A percentile compares a stretch with the other conserved stretches of the same genome.
Conservation (phyloP, 1,140 invertebrate genomes). For the Ceratosolen fusciceps region DNA sequence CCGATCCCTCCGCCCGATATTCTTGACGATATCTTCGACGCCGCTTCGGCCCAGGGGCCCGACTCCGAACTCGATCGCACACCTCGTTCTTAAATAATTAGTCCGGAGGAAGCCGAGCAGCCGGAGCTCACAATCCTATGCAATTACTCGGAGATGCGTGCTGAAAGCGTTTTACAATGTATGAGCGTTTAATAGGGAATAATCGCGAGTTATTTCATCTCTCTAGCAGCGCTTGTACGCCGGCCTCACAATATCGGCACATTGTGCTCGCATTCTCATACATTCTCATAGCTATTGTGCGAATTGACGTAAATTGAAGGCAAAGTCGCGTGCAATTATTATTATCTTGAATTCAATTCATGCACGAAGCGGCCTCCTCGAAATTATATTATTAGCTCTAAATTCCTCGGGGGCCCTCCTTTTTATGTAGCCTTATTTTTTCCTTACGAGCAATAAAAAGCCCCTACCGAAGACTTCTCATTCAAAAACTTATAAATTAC, state of each 20-base stretch:
- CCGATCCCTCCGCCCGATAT: neutral
- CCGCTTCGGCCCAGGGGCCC: no score
- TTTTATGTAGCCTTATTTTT: neutral
- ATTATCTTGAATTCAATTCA: constrained; percentile 1
- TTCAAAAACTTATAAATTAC: neutral
- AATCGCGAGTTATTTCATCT: no score
- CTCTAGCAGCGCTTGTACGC: no score
- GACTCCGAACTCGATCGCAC: no score
- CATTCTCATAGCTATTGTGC: neutral
- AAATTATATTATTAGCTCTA: neutral
- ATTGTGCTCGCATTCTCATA: neutral
- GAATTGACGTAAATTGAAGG: neutral
- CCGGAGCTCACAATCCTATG: no score
- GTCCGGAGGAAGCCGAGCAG: no score
- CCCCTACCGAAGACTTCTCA: neutral
- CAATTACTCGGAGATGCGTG: no score
- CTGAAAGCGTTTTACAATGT: no score
- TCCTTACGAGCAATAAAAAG: neutral
- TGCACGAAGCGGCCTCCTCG: neutral
- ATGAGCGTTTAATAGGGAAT: no score
- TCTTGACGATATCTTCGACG: no score
- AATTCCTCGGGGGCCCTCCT: neutral
- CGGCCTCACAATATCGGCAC: neutral
- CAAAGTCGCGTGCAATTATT: neutral
- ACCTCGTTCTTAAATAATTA: no score